phyloP scores from a whole-genome alignment of 2,888 invertebrate species.

The Tineola bisselliella region DNA sequence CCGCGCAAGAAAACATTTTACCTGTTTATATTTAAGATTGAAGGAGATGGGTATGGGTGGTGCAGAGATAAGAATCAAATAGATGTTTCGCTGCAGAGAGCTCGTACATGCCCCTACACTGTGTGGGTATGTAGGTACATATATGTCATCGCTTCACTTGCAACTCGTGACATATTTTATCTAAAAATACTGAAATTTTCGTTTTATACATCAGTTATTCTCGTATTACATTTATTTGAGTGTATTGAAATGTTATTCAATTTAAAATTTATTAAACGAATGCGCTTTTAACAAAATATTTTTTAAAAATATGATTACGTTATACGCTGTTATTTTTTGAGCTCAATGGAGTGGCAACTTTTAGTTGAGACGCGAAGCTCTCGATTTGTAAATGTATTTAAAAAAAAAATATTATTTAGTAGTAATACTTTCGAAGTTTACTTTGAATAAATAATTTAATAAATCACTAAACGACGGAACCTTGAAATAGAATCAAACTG shows the following conservation, averaged over 20 bases:
- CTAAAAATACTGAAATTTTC: not conserved
- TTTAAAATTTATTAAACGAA: not conserved
- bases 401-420: not conserved
- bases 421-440: not conserved
- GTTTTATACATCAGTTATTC: constrained; percentile 16
- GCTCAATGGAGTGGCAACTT: not conserved
- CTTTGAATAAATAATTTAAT: not conserved
- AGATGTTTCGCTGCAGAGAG: constrained; percentile 34
- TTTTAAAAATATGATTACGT: not conserved
- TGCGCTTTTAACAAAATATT: not conserved
- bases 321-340: not conserved
- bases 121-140: not conserved
- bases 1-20: constrained; percentile 43
- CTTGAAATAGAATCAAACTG: not conserved
- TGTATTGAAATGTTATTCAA: constrained; percentile 15
- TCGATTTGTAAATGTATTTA: not conserved
- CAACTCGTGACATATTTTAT: not conserved
- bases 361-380: not conserved
- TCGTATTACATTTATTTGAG: constrained; percentile 19
- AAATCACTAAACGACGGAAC: not conserved
- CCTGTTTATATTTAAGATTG: constrained; percentile 56
- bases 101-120: not conserved
- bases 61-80: constrained; percentile 65
- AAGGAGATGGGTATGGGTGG: constrained; percentile 27
- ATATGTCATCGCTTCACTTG: not conserved